Base-by-base conservation (phyloP, 2,888 invertebrate genomes). In the Tetranychus truncatus region DNA sequence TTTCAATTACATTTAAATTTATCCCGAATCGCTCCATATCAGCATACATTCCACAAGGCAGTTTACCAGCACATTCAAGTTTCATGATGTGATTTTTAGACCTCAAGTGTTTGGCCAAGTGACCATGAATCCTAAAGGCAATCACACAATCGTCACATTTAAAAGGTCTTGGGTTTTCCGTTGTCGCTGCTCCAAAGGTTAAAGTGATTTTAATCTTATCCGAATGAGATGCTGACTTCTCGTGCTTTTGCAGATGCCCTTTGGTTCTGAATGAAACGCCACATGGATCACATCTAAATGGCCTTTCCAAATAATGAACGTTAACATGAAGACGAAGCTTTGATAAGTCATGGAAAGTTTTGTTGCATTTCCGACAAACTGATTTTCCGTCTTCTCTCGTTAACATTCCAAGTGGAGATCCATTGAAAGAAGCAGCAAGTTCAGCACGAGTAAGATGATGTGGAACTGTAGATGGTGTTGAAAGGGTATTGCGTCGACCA, bases 51-150 rank as follows among this genome's bases (percentile, higher is more conserved):
- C 95, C 95, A 81, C 92, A 92, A 0, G 95, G 95, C 79, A 96
- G 84, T 84, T 94, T 94, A 6, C 83, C 83, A n/a, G 79, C 69
- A 71, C 76, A 75, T 24, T 95, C 95, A 78, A 95, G 85, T 80
- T 91, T 89, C 88, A 92, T 92, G 69, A 95, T 93, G 82, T 96
- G 96, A 87, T 92, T 91, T 85, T 95, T 95, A 78, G 94, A 94
- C 76, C 96, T 88, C 77, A 97, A 86, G 85, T 99, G 97, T 83
- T 96, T 96, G 0, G 95, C 95, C 80, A 99, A 85, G 83, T 96
- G 96, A 0, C 96, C 97, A 81, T 95, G 95, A 81, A 95, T 95
- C 9, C 84, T 80, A 83, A 99, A 97, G 9, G 95, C 95, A 79
- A 94, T 91, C 82, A 91, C 92, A 83, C 97, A 97, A 82, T 96